phyloP scores from a whole-genome alignment of 2,888 invertebrate species.

The Scaeva pyrastri region DNA sequence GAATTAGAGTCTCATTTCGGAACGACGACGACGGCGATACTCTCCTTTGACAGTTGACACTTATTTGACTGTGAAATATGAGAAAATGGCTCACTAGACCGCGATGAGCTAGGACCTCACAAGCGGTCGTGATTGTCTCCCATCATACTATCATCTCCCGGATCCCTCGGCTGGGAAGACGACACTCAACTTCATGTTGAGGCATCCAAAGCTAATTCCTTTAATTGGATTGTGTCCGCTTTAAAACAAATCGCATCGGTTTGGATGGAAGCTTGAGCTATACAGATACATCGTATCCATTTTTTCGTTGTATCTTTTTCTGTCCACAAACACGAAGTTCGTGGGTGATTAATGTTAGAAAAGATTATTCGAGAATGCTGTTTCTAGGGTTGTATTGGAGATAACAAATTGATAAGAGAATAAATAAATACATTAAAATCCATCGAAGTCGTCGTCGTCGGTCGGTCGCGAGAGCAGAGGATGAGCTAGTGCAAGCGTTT shows the following conservation, averaged over 20 bases:
- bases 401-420: conserved; percentile 43
- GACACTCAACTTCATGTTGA: conserved; percentile 18
- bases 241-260: conserved; percentile 25
- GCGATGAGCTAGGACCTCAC: conserved; percentile 53
- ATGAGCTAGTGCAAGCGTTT: conserved; percentile 7
- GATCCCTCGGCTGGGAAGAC: conserved; percentile 7
- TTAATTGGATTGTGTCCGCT: conserved; percentile 31
- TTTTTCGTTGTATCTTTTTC: background rate
- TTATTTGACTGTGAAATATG: conserved; percentile 48
- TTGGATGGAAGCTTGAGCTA: background rate
- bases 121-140: conserved; percentile 58
- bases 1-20: too few relatives aligned
- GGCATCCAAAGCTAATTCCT: conserved; percentile 16
- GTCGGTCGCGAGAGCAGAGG: background rate
- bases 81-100: conserved; percentile 24
- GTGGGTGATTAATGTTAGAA: conserved; percentile 45
- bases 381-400: conserved; percentile 30
- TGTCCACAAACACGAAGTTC: conserved; percentile 11
- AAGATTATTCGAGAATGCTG: conserved; percentile 26
- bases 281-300: background rate
- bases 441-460: background rate
- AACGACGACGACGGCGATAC: background rate
- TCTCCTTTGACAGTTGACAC: conserved; percentile 35
- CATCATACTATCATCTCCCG: conserved; percentile 44
- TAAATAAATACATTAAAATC: conserved; percentile 36